A percentile compares a stretch with the other conserved stretches of the same genome.
phyloP scores from a whole-genome alignment of 2,113 vertebrate genomes.

The Tupaia chinensis region DNA sequence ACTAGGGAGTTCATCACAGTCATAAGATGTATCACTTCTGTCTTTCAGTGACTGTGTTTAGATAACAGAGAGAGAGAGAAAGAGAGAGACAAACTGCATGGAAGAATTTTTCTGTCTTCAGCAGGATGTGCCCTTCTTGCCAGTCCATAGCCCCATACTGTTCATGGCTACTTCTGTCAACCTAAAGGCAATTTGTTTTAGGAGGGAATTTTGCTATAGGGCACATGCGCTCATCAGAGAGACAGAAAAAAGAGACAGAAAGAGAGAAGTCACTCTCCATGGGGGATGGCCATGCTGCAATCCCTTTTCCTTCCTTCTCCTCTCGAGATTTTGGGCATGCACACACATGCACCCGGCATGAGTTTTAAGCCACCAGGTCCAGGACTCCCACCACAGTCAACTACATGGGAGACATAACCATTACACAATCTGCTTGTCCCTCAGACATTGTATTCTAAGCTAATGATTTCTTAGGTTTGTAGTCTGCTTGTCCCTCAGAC shows the following conservation, averaged over 20 bases:
- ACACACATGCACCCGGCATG: no score
- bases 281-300: no score
- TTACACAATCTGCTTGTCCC: no score
- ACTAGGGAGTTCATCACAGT: neutral
- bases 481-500: neutral
- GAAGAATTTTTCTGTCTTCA: neutral
- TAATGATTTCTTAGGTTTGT: neutral
- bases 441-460: conserved; percentile 11
- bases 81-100: neutral
- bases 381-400: no score
- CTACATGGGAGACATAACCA: no score
- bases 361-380: no score
- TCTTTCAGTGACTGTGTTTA: conserved; percentile 32
- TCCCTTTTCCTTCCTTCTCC: no score
- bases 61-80: neutral
- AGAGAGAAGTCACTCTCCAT: no score
- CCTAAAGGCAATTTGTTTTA: neutral
- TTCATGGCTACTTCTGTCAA: neutral
- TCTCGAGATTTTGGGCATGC: no score
- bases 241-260: no score
- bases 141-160: neutral
- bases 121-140: neutral
- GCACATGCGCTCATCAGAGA: neutral
- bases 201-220: neutral
- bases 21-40: neutral